Evolutionary conservation across 2,113 vertebrate species (phyloP).

Genomic region (Paramisgurnus dabryanus): DNA sequence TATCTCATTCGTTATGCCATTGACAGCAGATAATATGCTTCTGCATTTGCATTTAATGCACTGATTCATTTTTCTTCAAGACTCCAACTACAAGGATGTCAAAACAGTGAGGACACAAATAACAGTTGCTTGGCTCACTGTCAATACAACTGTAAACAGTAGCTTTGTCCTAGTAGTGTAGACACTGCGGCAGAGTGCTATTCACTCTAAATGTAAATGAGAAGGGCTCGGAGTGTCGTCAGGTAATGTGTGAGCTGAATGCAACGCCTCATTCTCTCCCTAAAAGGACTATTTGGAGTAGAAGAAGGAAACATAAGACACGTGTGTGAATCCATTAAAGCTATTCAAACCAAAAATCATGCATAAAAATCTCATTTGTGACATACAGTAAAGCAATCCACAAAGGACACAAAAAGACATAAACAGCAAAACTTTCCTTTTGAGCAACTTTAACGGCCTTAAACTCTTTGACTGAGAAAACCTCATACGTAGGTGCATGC

Average conservation of each 20-base stretch:
- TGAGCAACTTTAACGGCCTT: conserved; percentile 34
- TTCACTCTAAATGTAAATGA: conserved; percentile 84
- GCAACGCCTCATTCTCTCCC: conserved; percentile 57
- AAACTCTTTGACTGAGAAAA: conserved; percentile 41
- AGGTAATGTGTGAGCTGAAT: conserved; percentile 64
- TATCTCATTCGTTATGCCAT: not conserved
- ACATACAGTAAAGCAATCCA: not conserved
- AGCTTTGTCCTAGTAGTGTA: conserved; percentile 64
- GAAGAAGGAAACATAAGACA: conserved; percentile 5
- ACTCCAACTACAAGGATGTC: conserved; percentile 63
- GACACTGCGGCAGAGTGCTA: conserved; percentile 63
- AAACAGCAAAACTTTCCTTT: conserved; percentile 12
- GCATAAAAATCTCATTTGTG: too few species aligned
- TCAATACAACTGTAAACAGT: conserved; percentile 63
- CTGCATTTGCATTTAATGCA: not conserved
- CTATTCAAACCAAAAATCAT: not conserved
- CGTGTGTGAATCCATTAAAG: not conserved
- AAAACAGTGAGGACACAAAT: conserved; percentile 53
- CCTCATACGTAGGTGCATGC: conserved; percentile 36
- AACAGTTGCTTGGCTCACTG: conserved; percentile 63
- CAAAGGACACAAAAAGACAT: not conserved
- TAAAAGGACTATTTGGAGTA: conserved; percentile 57
- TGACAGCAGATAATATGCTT: conserved; percentile 6
- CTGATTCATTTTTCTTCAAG: conserved; percentile 14
- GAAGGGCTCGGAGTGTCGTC: conserved; percentile 69